Percentiles rank a stretch among this genome's conserved stretches.
phyloP scores from a whole-genome alignment of 2,888 invertebrate species.

The Pocota personata region DNA sequence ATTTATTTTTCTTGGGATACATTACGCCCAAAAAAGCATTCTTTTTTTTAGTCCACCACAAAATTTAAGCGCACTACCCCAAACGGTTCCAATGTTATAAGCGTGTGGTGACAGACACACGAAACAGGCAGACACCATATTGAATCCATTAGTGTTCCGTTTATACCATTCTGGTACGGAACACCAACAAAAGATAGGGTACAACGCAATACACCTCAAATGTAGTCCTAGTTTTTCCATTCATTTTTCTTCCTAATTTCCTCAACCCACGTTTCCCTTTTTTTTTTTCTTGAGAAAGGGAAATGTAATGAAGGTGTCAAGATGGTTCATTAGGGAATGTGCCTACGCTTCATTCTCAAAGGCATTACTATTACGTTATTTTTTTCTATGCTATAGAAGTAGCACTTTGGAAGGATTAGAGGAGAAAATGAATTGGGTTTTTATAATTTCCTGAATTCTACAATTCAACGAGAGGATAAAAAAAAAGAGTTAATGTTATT shows the following conservation, averaged over 20 bases:
- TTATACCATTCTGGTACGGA: no score
- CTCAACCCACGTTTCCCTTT: background rate
- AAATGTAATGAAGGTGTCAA: background rate
- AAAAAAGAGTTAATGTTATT: slow-evolving; percentile 5
- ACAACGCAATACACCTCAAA: background rate
- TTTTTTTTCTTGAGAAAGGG: background rate
- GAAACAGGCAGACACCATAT: no score
- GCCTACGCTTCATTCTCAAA: slow-evolving; percentile 1
- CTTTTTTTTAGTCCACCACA: no score
- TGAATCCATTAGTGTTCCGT: no score
- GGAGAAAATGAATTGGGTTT: background rate
- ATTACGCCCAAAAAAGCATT: no score
- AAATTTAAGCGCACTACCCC: no score
- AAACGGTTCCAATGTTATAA: no score
- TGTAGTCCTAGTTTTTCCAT: background rate
- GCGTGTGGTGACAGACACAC: no score
- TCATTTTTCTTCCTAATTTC: background rate
- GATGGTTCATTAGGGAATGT: background rate
- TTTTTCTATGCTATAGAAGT: background rate
- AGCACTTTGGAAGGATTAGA: background rate
- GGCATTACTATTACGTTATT: background rate
- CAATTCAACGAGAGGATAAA: background rate
- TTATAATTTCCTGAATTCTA: background rate
- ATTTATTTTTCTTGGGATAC: no score
- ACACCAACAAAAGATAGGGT: background rate